phyloP scores from a whole-genome alignment of 2,888 invertebrate genomes.

The Orgyia antiqua region DNA sequence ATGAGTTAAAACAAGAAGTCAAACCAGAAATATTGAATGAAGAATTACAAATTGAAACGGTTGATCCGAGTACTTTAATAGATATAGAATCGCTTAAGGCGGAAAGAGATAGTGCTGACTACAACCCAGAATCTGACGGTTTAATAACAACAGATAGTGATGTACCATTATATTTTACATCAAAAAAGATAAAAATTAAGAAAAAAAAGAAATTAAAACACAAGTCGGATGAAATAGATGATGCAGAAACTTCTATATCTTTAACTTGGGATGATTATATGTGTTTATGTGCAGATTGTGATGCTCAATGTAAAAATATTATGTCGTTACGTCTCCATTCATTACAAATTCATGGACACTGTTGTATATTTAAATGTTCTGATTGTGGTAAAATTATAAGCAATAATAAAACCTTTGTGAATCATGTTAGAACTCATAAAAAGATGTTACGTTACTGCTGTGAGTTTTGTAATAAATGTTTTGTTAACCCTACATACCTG shows the following conservation, averaged over 20 bases:
- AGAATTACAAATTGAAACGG: slow-evolving; percentile 26
- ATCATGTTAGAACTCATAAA: slow-evolving; percentile 55
- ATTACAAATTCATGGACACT: slow-evolving; percentile 53
- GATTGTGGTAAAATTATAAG: slow-evolving; percentile 52
- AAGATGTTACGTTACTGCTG: slow-evolving; percentile 54
- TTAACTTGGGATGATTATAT: slow-evolving; percentile 58
- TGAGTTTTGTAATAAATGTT: slow-evolving; percentile 56
- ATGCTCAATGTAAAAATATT: slow-evolving; percentile 59
- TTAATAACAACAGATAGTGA: slow-evolving; percentile 54
- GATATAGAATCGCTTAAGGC: slow-evolving; percentile 34
- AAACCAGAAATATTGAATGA: slow-evolving; percentile 39
- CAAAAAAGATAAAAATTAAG: slow-evolving; percentile 40
- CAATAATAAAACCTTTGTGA: slow-evolving; percentile 49
- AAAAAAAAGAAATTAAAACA: slow-evolving; percentile 28
- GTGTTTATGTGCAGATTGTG: slow-evolving; percentile 60
- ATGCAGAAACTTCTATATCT: slow-evolving; percentile 1
- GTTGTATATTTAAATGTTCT: slow-evolving; percentile 59
- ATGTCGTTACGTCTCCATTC: slow-evolving; percentile 56
- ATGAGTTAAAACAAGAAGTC: slow-evolving; percentile 43
- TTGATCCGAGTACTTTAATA: slow-evolving; percentile 33
- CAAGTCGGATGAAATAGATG: slow-evolving; percentile 1
- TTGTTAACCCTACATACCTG: slow-evolving; percentile 34
- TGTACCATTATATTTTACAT: slow-evolving; percentile 37
- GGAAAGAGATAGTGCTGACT: slow-evolving; percentile 38
- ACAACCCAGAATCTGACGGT: slow-evolving; percentile 26